Percentiles rank a stretch among this genome's conserved stretches.
phyloP scores from a whole-genome alignment of 2,888 invertebrate genomes.

The Tenthredo scrophulariae region DNA sequence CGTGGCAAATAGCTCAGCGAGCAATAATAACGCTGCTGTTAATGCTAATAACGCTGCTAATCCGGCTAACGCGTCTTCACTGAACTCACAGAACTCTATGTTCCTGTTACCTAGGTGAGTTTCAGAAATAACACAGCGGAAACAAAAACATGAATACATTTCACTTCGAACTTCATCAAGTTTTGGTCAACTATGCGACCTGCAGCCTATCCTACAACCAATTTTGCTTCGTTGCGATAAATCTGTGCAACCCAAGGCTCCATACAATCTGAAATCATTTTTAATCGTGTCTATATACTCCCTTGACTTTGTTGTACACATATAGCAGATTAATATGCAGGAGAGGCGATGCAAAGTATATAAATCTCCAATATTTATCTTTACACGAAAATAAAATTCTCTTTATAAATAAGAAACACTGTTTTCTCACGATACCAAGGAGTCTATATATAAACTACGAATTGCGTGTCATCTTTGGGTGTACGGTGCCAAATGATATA shows the following conservation, averaged over 20 bases:
- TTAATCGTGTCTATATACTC: too few species aligned
- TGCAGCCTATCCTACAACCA: too few species aligned
- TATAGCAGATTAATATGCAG: neutral
- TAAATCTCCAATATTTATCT: neutral
- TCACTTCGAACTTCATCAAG: too few species aligned
- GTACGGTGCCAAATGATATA: slow-evolving; percentile 62
- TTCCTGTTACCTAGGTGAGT: slow-evolving; percentile 76
- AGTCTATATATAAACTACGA: slow-evolving; percentile 62
- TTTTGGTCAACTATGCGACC: too few species aligned
- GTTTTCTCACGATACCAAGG: neutral
- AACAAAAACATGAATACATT: too few species aligned
- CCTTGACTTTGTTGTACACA: neutral
- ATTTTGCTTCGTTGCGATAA: too few species aligned
- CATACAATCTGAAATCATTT: too few species aligned
- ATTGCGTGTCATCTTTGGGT: slow-evolving; percentile 64
- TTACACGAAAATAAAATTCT: neutral
- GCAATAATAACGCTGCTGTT: slow-evolving; percentile 74
- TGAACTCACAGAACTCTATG: slow-evolving; percentile 75
- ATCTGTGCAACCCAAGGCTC: too few species aligned
- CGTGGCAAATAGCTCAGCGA: slow-evolving; percentile 73
- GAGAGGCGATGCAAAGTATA: neutral
- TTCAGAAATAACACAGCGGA: too few species aligned
- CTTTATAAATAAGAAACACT: neutral
- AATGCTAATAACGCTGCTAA: slow-evolving; percentile 72
- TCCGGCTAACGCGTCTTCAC: slow-evolving; percentile 73